phyloP scores from a whole-genome alignment of 2,797 vertebrate genomes.

The Sebastiscus albofasciatus region DNA sequence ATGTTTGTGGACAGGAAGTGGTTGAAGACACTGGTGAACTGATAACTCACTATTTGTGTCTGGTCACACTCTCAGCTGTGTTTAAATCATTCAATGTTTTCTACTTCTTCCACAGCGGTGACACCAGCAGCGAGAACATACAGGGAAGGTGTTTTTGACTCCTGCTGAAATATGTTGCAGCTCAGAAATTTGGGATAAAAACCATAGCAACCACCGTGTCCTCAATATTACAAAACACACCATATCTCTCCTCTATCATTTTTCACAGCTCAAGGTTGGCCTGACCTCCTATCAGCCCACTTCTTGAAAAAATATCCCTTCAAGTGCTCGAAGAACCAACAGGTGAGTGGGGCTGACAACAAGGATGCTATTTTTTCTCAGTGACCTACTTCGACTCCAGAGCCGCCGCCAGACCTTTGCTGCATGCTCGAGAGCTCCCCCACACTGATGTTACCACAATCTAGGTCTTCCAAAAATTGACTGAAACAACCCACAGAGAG shows the following conservation, averaged over 20 bases:
- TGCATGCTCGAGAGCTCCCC: constrained; percentile 36
- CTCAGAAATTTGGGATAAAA: constrained; percentile 20
- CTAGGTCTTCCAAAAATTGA: constrained; percentile 22
- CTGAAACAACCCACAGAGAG: constrained; percentile 5
- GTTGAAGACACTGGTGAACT: background rate
- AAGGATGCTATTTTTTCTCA: constrained; percentile 68
- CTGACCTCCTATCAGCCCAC: constrained; percentile 63
- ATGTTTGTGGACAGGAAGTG: background rate
- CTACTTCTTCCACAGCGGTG: background rate
- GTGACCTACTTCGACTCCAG: constrained; percentile 65
- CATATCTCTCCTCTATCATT: background rate
- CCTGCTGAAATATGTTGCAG: constrained; percentile 6
- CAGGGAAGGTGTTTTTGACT: background rate
- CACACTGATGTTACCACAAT: background rate
- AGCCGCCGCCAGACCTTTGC: constrained; percentile 41
- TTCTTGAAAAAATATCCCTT: constrained; percentile 46
- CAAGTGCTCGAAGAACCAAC: constrained; percentile 50
- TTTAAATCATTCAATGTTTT: background rate
- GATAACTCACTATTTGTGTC: background rate
- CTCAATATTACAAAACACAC: constrained; percentile 5
- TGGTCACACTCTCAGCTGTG: background rate
- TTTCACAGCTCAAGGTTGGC: constrained; percentile 57
- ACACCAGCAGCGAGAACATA: background rate
- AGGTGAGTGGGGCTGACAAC: constrained; percentile 68
- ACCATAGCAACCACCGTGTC: background rate